Evolutionary conservation across 2,888 invertebrate species (phyloP).

Genomic region (Syrphus vitripennis): DNA sequence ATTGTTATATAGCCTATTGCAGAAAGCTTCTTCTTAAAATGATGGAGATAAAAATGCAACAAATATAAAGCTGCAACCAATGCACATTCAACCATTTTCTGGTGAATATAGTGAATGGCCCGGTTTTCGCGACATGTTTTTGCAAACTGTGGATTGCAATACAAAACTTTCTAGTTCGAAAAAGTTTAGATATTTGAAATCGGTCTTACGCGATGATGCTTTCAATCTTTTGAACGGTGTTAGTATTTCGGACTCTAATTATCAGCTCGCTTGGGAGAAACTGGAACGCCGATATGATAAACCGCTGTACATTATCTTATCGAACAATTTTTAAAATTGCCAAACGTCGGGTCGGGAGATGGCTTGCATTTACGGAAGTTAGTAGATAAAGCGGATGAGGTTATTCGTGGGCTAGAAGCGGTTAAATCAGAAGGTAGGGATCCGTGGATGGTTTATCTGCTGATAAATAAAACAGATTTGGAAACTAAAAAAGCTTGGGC

Average conservation of each 20-base stretch:
- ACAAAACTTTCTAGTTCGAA: neutral
- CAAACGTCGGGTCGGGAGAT: no score
- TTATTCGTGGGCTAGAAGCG: neutral
- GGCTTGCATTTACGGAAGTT: neutral
- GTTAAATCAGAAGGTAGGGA: neutral
- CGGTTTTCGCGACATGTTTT: neutral
- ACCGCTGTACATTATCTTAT: neutral
- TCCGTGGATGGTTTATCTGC: neutral
- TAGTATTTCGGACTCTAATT: conserved; percentile 5
- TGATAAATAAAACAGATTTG: neutral
- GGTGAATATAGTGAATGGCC: conserved; percentile 33
- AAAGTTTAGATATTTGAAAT: conserved; percentile 12
- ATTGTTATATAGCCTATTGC: neutral
- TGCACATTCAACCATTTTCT: neutral
- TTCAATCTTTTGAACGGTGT: neutral
- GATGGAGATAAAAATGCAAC: neutral
- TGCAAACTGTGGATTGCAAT: neutral
- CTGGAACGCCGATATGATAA: neutral
- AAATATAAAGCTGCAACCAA: neutral
- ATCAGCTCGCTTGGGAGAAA: conserved; percentile 21
- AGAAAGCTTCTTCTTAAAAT: neutral
- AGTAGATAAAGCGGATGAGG: neutral
- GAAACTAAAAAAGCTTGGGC: conserved; percentile 1
- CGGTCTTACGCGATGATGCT: conserved; percentile 4
- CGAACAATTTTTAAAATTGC: no score